Conservation (phyloP, 2,113 vertebrate species). For the Aphelocoma coerulescens region DNA sequence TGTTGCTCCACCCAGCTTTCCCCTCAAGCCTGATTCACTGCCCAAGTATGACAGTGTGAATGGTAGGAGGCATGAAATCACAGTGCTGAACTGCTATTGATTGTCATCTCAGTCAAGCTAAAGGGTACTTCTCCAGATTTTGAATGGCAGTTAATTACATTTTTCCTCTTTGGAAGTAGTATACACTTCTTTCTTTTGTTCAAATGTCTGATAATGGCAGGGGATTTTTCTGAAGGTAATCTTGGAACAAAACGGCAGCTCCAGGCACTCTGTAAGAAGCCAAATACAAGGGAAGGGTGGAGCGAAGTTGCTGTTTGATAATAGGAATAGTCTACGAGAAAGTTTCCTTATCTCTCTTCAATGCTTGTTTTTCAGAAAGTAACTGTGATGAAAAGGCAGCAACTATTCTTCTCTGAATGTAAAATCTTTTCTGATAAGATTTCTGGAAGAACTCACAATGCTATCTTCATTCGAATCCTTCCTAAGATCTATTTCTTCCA, state of each 20-base stretch:
- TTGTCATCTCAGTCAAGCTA: background rate
- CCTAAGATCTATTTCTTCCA: background rate
- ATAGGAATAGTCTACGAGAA: slow-evolving; percentile 19
- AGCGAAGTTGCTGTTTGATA: slow-evolving; percentile 42
- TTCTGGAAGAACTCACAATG: slow-evolving; percentile 20
- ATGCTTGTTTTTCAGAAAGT: background rate
- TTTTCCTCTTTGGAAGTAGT: slow-evolving; percentile 35
- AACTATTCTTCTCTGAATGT: slow-evolving; percentile 22
- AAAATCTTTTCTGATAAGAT: slow-evolving; percentile 31
- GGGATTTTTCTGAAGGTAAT: slow-evolving; percentile 56
- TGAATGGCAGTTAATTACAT: slow-evolving; percentile 19
- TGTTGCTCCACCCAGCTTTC: background rate
- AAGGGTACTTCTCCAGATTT: background rate
- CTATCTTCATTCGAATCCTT: slow-evolving; percentile 24
- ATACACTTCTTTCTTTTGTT: slow-evolving; percentile 45
- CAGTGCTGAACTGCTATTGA: background rate
- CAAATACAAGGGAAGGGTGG: slow-evolving; percentile 61
- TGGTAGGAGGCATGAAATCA: background rate
- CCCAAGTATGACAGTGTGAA: background rate
- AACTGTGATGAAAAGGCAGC: slow-evolving; percentile 27
- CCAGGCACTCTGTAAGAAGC: slow-evolving; percentile 9
- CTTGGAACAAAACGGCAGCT: slow-evolving; percentile 54
- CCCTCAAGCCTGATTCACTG: background rate
- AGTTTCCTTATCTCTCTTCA: slow-evolving; percentile 35
- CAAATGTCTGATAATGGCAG: slow-evolving; percentile 31